These are phyloP conservation scores for Chaenogobius annularis DNA, from an alignment of 2,113 vertebrate species.

Conservation along the genomic window DNA sequence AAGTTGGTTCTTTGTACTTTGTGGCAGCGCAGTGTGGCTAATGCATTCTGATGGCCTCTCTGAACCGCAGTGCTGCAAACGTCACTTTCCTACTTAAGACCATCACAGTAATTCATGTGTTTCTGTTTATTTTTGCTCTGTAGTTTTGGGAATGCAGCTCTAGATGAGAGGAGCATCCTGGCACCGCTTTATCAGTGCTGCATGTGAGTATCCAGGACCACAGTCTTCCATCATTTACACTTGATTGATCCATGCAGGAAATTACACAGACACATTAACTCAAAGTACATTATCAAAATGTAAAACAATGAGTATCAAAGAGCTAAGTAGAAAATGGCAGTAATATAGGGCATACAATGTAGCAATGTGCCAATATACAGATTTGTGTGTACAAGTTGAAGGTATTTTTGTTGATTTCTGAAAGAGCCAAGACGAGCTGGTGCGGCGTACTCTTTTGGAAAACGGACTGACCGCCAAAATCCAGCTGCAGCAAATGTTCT, in stretches of 20 bases:
- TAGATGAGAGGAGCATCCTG: slow-evolving; percentile 97
- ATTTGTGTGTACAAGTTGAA: no score
- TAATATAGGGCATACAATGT: no score
- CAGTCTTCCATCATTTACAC: not conserved
- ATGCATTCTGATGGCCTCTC: slow-evolving; percentile 23
- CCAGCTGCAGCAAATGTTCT: no score
- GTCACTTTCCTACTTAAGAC: slow-evolving; percentile 5
- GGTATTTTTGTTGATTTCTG: no score
- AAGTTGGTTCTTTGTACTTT: slow-evolving; percentile 15
- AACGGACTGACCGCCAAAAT: no score
- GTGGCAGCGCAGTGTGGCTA: slow-evolving; percentile 14
- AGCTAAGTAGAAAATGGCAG: no score
- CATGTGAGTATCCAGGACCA: slow-evolving; percentile 85
- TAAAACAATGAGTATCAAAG: no score
- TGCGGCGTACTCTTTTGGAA: no score
- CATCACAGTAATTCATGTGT: slow-evolving; percentile 4
- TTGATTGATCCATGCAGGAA: not conserved
- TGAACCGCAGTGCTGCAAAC: not conserved
- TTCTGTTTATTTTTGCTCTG: slow-evolving; percentile 9
- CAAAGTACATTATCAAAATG: no score
- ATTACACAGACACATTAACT: no score
- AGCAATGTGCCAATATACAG: no score
- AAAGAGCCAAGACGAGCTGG: no score
- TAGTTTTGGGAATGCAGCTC: slow-evolving; percentile 93
- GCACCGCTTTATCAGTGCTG: slow-evolving; percentile 98